These are phyloP conservation scores for Drosophila watanabei DNA, from an alignment of 1,140 invertebrate species.

Conservation along the genomic window DNA sequence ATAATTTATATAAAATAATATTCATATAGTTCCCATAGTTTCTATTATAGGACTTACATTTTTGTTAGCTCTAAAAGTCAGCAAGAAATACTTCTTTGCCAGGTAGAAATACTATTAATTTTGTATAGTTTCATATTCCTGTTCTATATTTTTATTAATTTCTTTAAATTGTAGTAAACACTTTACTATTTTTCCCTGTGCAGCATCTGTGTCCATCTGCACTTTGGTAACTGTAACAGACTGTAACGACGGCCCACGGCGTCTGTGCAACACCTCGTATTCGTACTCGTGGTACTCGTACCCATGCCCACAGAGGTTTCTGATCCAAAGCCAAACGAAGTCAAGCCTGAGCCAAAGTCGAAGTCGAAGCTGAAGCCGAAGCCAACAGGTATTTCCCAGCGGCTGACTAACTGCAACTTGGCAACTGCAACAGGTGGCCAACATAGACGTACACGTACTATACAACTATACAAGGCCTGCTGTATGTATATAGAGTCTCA, in stretches of 20 bases:
- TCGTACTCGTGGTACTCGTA: neutral
- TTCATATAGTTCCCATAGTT: neutral
- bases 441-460: conserved; percentile 41
- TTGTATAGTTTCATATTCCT: neutral
- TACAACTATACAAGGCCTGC: conserved; percentile 47
- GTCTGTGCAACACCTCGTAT: conserved; percentile 74
- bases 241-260: conserved; percentile 67
- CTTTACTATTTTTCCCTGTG: conserved; percentile 7
- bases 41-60: neutral
- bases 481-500: conserved; percentile 1
- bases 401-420: conserved; percentile 68
- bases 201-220: conserved; percentile 36
- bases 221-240: conserved; percentile 57
- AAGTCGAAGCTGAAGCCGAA: neutral
- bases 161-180: no score
- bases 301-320: conserved; percentile 18
- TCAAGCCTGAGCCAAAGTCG: conserved; percentile 13
- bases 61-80: neutral
- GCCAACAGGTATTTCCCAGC: conserved; percentile 80
- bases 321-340: conserved; percentile 42
- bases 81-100: neutral
- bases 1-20: neutral
- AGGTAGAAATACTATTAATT: no score
- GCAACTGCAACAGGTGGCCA: conserved; percentile 70
- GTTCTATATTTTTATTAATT: neutral